Conservation (phyloP, 2,797 vertebrate genomes). For the Tolypeutes matacus region DNA sequence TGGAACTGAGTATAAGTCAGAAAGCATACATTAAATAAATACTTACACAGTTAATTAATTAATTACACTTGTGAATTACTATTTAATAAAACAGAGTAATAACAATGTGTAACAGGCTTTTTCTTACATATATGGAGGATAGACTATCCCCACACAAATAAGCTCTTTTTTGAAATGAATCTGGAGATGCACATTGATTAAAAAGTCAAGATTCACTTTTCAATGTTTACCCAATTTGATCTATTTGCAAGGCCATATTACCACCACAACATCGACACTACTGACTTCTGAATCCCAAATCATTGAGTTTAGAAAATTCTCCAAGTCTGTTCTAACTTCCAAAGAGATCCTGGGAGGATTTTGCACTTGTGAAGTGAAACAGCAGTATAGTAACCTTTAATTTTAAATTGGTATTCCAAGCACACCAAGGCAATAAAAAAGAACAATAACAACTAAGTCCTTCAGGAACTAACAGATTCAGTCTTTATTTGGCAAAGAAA, state of each 20-base stretch:
- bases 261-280: not conserved
- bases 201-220: constrained; percentile 58
- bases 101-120: not conserved
- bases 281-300: constrained; percentile 50
- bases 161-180: constrained; percentile 34
- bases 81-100: constrained; percentile 22
- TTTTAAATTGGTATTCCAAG: constrained; percentile 84
- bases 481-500: constrained; percentile 84
- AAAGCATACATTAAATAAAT: not conserved
- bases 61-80: not conserved
- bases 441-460: constrained; percentile 83
- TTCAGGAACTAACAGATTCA: constrained; percentile 83
- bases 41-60: not conserved
- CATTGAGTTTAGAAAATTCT: constrained; percentile 4
- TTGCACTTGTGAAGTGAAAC: constrained; percentile 77
- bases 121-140: not conserved
- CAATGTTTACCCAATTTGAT: not conserved
- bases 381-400: constrained; percentile 84
- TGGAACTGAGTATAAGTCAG: not conserved
- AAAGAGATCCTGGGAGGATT: constrained; percentile 32
- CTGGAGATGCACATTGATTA: not conserved
- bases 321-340: not conserved
- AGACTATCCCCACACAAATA: not conserved
- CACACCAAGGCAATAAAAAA: constrained; percentile 84
- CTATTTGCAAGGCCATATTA: not conserved